Base-by-base conservation (phyloP, 53 echinoderm and acorn worm species). In the Stichopus horrens region DNA sequence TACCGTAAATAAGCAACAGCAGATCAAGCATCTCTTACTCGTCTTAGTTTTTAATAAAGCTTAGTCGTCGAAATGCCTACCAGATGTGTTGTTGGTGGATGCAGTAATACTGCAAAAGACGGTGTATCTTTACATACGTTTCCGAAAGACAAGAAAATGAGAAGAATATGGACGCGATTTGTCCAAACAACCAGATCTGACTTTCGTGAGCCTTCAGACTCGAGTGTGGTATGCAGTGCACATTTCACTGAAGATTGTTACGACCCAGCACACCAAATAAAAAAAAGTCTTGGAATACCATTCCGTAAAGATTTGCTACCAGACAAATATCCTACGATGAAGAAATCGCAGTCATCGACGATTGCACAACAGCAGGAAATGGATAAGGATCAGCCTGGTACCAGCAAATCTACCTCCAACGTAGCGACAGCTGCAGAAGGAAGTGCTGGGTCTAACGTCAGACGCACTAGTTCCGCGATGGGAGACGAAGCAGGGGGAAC, bases 81-180 rank as follows among this genome's bases (percentile, higher is more conserved):
- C 37, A n/a, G 22, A 67, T 84, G 84, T 63, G 68, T 84, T 51
- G 84, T 84, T 60, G 84, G 84, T 0, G 84, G 84, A 8, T 84
- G 84, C 20, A 23, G 22, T 5, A 84, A 84, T 9, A 51, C 52
- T 8, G 65, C 9, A 23, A 11, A 58, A 37, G 65, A 66, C 37
- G 65, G 65, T 22, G 13, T 84, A 23, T 7, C 18, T 52, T 16
- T 84, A 10, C 84, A 84, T 14, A 9, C n/a, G 2, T 84, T 22
- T 16, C 84, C 84, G 18, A 84, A 66, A 51, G 84, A 84, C 4
- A 52, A 84, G 5, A 66, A 22, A 8, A 84, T 21, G 7, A 22
- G 67, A 23, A 21, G 84, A 66, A 52, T 84, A 19, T 84, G 84
- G 84, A 66, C 52, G 6, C 20, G 58, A 21, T 67, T 66, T 8